Conservation (phyloP, 2,888 invertebrate species). For the Craniophora ligustri region DNA sequence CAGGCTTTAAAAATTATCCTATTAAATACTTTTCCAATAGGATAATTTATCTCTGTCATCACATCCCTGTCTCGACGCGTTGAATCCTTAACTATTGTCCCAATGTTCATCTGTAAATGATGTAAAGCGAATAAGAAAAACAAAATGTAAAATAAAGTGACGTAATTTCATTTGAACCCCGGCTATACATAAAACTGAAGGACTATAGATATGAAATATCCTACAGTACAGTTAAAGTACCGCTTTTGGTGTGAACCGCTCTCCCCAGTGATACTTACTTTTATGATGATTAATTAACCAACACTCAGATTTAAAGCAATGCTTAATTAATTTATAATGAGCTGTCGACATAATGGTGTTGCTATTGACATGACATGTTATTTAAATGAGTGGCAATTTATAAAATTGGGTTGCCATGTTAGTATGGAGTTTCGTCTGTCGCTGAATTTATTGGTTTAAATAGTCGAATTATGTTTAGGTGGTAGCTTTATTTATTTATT, state of each 20-base stretch:
- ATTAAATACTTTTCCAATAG: no score
- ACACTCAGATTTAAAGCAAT: slow-evolving; percentile 35
- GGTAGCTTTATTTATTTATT: no score
- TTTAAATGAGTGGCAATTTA: slow-evolving; percentile 41
- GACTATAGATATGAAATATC: no score
- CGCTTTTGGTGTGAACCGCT: not conserved
- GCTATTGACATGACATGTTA: slow-evolving; percentile 41
- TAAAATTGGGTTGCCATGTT: slow-evolving; percentile 35
- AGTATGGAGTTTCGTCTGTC: slow-evolving; percentile 17
- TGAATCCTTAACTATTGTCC: no score
- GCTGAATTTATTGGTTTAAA: slow-evolving; percentile 39
- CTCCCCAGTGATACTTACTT: slow-evolving; percentile 22
- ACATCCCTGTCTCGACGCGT: no score
- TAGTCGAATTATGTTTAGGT: slow-evolving; percentile 45
- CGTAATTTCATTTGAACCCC: no score
- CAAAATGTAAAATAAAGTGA: no score
- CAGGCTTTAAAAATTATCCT: no score
- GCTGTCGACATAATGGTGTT: slow-evolving; percentile 29
- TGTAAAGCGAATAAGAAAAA: no score
- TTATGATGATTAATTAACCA: slow-evolving; percentile 33
- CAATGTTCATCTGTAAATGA: no score
- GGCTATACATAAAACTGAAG: no score
- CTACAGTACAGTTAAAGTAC: not conserved
- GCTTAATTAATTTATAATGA: slow-evolving; percentile 49
- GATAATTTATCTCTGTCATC: no score